Evolutionary conservation across 2,113 vertebrate species (phyloP).

Genomic region (Syngnathoides biaculeatus): DNA sequence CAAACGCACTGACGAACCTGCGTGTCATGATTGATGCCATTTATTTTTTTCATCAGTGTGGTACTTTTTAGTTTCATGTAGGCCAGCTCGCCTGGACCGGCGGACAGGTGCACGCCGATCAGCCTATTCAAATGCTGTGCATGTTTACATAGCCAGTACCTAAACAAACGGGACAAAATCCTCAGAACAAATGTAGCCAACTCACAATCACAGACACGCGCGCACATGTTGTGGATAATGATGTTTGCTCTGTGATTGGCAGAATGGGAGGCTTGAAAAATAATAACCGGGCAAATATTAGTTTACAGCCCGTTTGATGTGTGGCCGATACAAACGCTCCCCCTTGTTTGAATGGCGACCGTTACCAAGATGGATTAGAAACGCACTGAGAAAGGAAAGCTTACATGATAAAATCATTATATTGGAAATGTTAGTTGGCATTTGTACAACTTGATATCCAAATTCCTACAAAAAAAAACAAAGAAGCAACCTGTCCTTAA

Average conservation of each 20-base stretch:
- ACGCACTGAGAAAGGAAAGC: neutral
- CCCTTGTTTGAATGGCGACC: neutral
- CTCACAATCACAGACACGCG: neutral
- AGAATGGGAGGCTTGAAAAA: conserved; percentile 3
- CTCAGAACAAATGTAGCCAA: neutral
- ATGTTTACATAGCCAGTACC: neutral
- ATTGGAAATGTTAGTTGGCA: neutral
- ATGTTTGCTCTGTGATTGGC: conserved; percentile 1
- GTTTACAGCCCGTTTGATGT: conserved; percentile 18
- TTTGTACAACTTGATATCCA: neutral
- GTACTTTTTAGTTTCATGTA: neutral
- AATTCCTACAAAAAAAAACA: no score
- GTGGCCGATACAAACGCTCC: neutral
- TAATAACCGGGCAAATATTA: conserved; percentile 68
- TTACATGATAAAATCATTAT: neutral
- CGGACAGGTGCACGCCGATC: neutral
- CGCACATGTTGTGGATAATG: neutral
- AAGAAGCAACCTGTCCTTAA: neutral
- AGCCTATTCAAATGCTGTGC: neutral
- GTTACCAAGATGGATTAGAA: neutral
- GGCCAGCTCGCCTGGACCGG: no score
- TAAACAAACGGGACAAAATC: neutral
- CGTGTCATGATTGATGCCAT: no score
- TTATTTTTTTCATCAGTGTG: neutral
- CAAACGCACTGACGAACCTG: no score